Conservation (phyloP, 2,888 invertebrate species). For the Apantesis nais region DNA sequence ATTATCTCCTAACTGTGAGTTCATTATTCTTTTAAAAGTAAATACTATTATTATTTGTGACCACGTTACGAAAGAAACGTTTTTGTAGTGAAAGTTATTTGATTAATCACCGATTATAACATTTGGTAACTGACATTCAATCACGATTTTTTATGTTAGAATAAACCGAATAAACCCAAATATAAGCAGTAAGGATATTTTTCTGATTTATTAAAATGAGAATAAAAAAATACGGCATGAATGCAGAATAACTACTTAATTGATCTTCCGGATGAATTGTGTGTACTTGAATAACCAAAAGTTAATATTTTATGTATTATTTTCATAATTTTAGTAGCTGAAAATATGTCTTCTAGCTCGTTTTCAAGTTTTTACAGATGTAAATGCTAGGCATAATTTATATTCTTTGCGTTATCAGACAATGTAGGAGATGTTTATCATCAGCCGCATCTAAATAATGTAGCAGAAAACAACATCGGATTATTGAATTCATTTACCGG, state of each 20-base stretch:
- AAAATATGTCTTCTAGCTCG: too few relatives aligned
- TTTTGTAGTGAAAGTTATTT: slow-evolving; percentile 50
- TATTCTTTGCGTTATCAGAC: too few relatives aligned
- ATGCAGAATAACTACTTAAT: background rate
- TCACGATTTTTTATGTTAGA: background rate
- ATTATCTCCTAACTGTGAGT: slow-evolving; percentile 45
- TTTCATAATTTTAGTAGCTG: background rate
- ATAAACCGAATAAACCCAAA: too few relatives aligned
- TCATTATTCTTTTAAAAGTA: slow-evolving; percentile 45
- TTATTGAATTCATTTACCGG: too few relatives aligned
- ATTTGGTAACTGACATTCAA: slow-evolving; percentile 4
- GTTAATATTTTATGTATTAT: background rate
- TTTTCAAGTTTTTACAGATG: too few relatives aligned
- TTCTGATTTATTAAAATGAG: too few relatives aligned
- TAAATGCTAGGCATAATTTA: too few relatives aligned
- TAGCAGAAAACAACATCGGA: too few relatives aligned
- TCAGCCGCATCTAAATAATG: too few relatives aligned
- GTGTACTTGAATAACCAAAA: background rate
- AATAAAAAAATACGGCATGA: too few relatives aligned
- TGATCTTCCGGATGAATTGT: background rate
- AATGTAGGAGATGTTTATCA: too few relatives aligned
- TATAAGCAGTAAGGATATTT: too few relatives aligned
- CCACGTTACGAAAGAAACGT: slow-evolving; percentile 41
- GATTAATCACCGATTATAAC: slow-evolving; percentile 39
- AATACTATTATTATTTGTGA: slow-evolving; percentile 27